Evolutionary conservation across 2,113 vertebrate genomes (phyloP).

Genomic region (Puffinus mauretanicus): DNA sequence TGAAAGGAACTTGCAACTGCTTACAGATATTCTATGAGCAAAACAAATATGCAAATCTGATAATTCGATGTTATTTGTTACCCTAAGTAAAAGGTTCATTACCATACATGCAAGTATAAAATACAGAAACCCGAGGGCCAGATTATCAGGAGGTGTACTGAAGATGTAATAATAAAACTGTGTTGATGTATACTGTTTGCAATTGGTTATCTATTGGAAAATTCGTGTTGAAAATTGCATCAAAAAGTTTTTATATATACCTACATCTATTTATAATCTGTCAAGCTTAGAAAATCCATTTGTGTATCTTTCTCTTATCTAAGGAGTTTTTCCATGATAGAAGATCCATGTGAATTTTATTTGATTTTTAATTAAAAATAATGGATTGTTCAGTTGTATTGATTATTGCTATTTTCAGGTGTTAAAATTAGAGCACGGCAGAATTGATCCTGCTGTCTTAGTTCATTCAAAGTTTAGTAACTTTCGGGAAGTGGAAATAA

Average conservation of each 20-base stretch:
- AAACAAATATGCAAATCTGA: not conserved
- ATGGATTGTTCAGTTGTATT: not conserved
- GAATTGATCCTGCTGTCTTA: not conserved
- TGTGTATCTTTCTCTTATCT: not conserved
- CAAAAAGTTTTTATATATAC: not conserved
- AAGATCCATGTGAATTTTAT: not conserved
- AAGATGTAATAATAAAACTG: not conserved
- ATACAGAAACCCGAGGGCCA: not conserved
- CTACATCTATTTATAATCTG: not conserved
- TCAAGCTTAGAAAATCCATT: not conserved
- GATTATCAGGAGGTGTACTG: not conserved
- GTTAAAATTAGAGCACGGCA: not conserved
- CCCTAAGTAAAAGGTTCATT: not conserved
- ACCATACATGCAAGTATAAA: not conserved
- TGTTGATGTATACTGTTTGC: not conserved
- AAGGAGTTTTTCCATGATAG: not conserved
- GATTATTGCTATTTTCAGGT: slow-evolving; percentile 17
- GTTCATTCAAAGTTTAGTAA: not conserved
- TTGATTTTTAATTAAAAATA: slow-evolving; percentile 2
- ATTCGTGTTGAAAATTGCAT: not conserved
- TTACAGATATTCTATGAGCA: not conserved
- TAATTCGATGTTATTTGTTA: not conserved
- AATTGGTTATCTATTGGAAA: not conserved
- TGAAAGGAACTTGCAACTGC: not conserved
- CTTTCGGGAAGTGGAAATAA: not conserved